A percentile compares a stretch with the other conserved stretches of the same genome.
Evolutionary conservation across 2,113 vertebrate species (phyloP).

Genomic region (Carettochelys insculpta): DNA sequence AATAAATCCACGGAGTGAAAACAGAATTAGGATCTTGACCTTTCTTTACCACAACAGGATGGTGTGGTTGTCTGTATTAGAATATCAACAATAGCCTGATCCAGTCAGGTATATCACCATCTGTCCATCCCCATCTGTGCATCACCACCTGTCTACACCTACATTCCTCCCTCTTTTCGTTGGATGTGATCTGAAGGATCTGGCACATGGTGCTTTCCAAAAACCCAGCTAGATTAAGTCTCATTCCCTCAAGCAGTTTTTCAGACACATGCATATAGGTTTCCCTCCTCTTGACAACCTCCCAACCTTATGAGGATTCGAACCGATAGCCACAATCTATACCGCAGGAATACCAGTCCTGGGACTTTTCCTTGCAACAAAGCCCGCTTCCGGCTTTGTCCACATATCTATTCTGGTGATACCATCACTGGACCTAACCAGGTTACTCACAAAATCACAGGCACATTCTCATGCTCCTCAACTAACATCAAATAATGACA

Average conservation of each 20-base stretch:
- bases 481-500: no score
- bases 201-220: not conserved
- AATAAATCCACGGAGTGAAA: not conserved
- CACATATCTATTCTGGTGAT: no score
- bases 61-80: not conserved
- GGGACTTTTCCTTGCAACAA: no score
- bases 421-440: no score
- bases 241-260: not conserved
- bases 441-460: no score
- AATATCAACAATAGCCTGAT: not conserved
- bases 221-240: not conserved
- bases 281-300: no score
- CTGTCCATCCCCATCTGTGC: not conserved
- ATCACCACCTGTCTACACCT: not conserved
- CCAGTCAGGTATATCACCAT: not conserved
- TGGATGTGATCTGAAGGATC: not conserved
- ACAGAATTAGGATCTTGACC: not conserved
- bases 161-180: not conserved
- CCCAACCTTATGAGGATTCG: no score
- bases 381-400: no score
- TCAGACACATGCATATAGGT: not conserved
- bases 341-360: no score
- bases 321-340: no score
- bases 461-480: no score
- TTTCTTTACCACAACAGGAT: not conserved